phyloP scores from a whole-genome alignment of 1,140 invertebrate genomes.

The Telenomus remus region DNA sequence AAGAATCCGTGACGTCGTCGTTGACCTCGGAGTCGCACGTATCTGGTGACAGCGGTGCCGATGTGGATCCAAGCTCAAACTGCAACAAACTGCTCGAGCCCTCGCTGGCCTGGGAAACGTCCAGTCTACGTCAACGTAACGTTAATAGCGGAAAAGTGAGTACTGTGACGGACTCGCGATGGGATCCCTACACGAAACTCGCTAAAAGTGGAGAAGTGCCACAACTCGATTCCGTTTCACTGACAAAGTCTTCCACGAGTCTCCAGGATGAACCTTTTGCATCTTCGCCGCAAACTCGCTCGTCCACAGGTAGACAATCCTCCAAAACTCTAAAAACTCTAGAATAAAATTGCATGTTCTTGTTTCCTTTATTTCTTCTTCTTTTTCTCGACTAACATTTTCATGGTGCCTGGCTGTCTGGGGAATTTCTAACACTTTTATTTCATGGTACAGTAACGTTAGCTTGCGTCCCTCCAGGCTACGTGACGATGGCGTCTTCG shows the following conservation, averaged over 20 bases:
- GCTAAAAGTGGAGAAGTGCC: conserved; percentile 59
- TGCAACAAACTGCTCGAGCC: conserved; percentile 65
- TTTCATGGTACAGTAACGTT: conserved; percentile 18
- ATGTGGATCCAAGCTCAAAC: conserved; percentile 70
- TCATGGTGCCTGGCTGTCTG: not conserved
- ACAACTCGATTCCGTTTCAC: conserved; percentile 63
- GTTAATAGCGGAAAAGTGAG: conserved; percentile 58
- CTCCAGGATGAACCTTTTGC: conserved; percentile 65
- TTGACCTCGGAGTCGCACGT: conserved; percentile 76
- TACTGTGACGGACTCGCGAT: conserved; percentile 50
- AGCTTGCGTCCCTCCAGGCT: conserved; percentile 56
- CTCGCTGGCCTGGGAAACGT: conserved; percentile 65
- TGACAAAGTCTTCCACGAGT: conserved; percentile 70
- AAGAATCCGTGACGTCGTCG: conserved; percentile 78
- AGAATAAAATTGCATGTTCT: not conserved
- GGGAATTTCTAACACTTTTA: no score
- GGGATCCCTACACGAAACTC: conserved; percentile 69
- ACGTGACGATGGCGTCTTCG: conserved; percentile 72
- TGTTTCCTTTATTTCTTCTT: not conserved
- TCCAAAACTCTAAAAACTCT: no score
- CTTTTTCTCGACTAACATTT: not conserved
- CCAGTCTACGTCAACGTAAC: conserved; percentile 70
- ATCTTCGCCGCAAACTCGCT: conserved; percentile 68
- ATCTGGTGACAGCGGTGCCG: conserved; percentile 76
- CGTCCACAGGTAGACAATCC: conserved; percentile 60